Evolutionary conservation across 1,140 invertebrate genomes (phyloP).

Genomic region (Drosophila pectinifera): DNA sequence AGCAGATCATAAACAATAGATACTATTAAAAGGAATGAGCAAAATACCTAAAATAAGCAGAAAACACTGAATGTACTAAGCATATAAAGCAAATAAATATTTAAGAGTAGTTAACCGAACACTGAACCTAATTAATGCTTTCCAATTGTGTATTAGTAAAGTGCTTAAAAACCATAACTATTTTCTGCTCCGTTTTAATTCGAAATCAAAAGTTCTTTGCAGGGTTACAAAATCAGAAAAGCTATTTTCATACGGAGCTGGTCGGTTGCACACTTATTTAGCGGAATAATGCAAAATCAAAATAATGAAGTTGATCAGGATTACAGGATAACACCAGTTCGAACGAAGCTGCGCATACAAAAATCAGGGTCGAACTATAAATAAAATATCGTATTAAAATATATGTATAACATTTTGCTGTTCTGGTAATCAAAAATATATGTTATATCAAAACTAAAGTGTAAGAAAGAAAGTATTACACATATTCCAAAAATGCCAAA

Average conservation of each 20-base stretch:
- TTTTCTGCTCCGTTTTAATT: slow-evolving; percentile 8
- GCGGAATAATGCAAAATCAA: slow-evolving; percentile 11
- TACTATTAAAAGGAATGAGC: neutral
- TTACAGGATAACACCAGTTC: neutral
- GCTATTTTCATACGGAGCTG: slow-evolving; percentile 8
- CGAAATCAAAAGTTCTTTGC: slow-evolving; percentile 13
- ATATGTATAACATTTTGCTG: slow-evolving; percentile 46
- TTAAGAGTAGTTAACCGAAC: slow-evolving; percentile 14
- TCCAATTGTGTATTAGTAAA: neutral
- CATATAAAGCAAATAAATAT: slow-evolving; percentile 20
- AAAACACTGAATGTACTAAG: slow-evolving; percentile 2
- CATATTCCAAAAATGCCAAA: slow-evolving; percentile 67
- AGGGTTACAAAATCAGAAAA: slow-evolving; percentile 24
- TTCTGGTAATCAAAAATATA: slow-evolving; percentile 52
- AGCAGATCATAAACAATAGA: slow-evolving; percentile 20
- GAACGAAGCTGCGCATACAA: neutral
- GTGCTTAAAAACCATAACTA: neutral
- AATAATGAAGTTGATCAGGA: neutral
- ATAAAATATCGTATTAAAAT: slow-evolving; percentile 27
- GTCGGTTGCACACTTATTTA: slow-evolving; percentile 9
- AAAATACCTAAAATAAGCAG: slow-evolving; percentile 14
- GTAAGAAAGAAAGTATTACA: slow-evolving; percentile 46
- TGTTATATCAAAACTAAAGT: slow-evolving; percentile 56
- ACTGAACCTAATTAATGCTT: neutral
- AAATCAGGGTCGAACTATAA: slow-evolving; percentile 9